Conservation (phyloP, 2,888 invertebrate genomes). For the Tinea pellionella region DNA sequence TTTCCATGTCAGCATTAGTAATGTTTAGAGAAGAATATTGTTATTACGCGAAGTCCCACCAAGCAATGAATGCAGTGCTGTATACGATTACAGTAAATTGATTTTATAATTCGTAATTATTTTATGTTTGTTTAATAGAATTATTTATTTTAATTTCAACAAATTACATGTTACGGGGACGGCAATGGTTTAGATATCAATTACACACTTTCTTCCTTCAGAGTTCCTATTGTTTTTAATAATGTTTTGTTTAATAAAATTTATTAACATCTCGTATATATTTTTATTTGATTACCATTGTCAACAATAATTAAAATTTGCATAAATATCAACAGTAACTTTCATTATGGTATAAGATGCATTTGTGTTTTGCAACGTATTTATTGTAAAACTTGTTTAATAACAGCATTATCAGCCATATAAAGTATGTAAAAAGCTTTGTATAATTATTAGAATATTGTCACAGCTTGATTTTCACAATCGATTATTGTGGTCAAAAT, state of each 20-base stretch:
- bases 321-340: too few relatives aligned
- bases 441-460: background rate
- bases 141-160: too few relatives aligned
- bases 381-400: slow-evolving; percentile 2
- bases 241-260: too few relatives aligned
- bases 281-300: too few relatives aligned
- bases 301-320: too few relatives aligned
- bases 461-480: background rate
- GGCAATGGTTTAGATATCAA: background rate
- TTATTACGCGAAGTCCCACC: too few relatives aligned
- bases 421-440: background rate
- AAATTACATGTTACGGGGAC: background rate
- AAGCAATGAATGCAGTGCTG: background rate
- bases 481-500: background rate
- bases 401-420: background rate
- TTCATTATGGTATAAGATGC: background rate
- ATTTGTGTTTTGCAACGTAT: background rate
- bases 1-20: too few relatives aligned
- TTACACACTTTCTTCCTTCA: too few relatives aligned
- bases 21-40: too few relatives aligned
- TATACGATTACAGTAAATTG: background rate
- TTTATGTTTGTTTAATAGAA: background rate
- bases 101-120: background rate
- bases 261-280: too few relatives aligned
- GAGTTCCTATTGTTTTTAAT: too few relatives aligned